Evolutionary conservation across 2,113 vertebrate genomes (phyloP).

Genomic region (Hypocryptadius cinnamomeus): DNA sequence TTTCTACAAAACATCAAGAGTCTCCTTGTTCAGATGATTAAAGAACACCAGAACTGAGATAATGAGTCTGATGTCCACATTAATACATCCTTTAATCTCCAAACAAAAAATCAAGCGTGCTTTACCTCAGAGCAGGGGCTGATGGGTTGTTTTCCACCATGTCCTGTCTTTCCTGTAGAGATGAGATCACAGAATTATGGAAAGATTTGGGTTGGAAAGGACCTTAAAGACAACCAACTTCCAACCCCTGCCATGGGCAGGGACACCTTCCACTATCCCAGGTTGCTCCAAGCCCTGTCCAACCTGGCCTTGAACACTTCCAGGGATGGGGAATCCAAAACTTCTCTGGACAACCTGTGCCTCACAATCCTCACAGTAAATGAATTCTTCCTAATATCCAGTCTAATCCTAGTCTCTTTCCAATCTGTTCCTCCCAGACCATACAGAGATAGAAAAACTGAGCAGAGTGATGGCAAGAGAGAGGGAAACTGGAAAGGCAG

Average conservation of each 20-base stretch:
- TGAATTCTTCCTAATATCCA: not conserved
- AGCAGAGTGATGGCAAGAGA: not conserved
- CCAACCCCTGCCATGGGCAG: not conserved
- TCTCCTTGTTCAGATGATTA: not conserved
- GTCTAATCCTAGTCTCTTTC: not conserved
- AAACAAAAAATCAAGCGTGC: not conserved
- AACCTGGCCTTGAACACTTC: not conserved
- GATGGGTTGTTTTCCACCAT: not conserved
- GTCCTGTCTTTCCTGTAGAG: not conserved
- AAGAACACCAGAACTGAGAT: not conserved
- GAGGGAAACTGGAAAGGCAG: not conserved
- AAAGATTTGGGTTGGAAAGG: not conserved
- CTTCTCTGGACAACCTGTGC: not conserved
- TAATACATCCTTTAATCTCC: not conserved
- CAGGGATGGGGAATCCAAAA: not conserved
- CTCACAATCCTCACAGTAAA: not conserved
- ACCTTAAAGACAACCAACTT: not conserved
- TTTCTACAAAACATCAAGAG: not conserved
- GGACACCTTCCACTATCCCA: not conserved
- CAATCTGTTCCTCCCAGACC: not conserved
- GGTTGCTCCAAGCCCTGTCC: fast-evolving
- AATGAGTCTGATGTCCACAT: not conserved
- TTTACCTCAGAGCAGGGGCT: not conserved
- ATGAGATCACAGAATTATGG: not conserved
- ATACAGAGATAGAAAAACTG: not conserved